Evolutionary conservation across 1,140 invertebrate genomes (phyloP).

Genomic region (Notospermus geniculatus): DNA sequence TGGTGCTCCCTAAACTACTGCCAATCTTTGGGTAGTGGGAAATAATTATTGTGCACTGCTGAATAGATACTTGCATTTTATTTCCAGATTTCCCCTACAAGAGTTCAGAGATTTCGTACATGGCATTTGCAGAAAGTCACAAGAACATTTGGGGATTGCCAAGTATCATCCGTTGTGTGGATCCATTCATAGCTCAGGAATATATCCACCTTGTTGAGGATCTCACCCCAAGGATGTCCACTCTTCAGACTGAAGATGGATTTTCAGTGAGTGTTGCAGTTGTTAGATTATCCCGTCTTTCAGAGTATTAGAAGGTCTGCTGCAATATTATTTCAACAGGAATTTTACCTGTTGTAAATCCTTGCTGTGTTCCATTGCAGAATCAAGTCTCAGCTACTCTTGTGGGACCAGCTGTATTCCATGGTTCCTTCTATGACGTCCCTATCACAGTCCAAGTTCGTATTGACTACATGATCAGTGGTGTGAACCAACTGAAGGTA

Average conservation of each 20-base stretch:
- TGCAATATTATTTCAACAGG: neutral
- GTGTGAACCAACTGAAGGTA: conserved; percentile 35
- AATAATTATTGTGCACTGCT: too few relatives aligned
- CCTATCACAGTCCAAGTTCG: conserved; percentile 37
- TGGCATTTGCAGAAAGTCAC: conserved; percentile 31
- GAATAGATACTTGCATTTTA: conserved; percentile 1
- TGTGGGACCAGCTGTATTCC: conserved; percentile 42
- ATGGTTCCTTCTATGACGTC: conserved; percentile 42
- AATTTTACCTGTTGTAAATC: neutral
- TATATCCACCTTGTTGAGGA: conserved; percentile 44
- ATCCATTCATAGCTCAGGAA: conserved; percentile 28
- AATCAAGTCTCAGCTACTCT: conserved; percentile 46
- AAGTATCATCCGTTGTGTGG: conserved; percentile 34
- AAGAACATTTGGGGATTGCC: conserved; percentile 38
- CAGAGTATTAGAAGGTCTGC: too few relatives aligned
- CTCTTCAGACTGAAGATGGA: conserved; percentile 31
- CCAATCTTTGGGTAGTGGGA: too few relatives aligned
- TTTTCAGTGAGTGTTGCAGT: conserved; percentile 39
- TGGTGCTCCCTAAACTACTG: too few relatives aligned
- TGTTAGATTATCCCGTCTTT: too few relatives aligned
- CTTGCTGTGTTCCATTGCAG: conserved; percentile 23
- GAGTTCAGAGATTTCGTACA: conserved; percentile 34
- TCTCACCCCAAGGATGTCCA: conserved; percentile 35
- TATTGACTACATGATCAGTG: conserved; percentile 41
- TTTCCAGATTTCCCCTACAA: conserved; percentile 33